Evolutionary conservation across 2,113 vertebrate species (phyloP).

Genomic region (Hippocampus mohnikei): DNA sequence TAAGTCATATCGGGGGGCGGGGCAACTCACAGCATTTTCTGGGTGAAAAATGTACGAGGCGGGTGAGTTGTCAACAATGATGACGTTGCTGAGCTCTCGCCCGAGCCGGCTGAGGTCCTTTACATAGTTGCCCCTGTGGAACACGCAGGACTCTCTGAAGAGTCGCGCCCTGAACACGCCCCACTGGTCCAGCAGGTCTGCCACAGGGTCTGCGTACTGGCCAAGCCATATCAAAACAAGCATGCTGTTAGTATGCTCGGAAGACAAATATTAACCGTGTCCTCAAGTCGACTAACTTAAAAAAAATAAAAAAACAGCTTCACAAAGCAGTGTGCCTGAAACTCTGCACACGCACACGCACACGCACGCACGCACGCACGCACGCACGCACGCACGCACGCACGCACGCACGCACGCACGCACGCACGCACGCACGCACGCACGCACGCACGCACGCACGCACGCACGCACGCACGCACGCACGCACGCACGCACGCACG

Average conservation of each 20-base stretch:
- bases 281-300: neutral
- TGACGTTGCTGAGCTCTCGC: slow-evolving; percentile 92
- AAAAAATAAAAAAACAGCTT: neutral
- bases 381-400: too few relatives aligned
- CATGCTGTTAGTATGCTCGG: neutral
- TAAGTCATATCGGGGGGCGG: neutral
- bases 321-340: neutral
- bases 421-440: neutral
- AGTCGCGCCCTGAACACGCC: slow-evolving; percentile 94
- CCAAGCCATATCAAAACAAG: slow-evolving; percentile 8
- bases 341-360: neutral
- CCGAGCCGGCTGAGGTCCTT: slow-evolving; percentile 97
- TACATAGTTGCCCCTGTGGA: slow-evolving; percentile 96
- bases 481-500: neutral
- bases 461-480: too few relatives aligned
- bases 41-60: slow-evolving; percentile 99
- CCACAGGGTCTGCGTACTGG: slow-evolving; percentile 97
- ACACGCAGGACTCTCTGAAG: slow-evolving; percentile 96
- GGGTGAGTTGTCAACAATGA: slow-evolving; percentile 97
- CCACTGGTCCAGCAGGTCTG: slow-evolving; percentile 96
- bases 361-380: too few relatives aligned
- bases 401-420: fast-evolving
- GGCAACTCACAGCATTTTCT: slow-evolving; percentile 92
- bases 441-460: neutral
- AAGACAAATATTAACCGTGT: neutral